Percentiles rank a stretch among this genome's conserved stretches.
Conservation (phyloP, 2,888 invertebrate genomes). For the Herminia tarsipennalis region DNA sequence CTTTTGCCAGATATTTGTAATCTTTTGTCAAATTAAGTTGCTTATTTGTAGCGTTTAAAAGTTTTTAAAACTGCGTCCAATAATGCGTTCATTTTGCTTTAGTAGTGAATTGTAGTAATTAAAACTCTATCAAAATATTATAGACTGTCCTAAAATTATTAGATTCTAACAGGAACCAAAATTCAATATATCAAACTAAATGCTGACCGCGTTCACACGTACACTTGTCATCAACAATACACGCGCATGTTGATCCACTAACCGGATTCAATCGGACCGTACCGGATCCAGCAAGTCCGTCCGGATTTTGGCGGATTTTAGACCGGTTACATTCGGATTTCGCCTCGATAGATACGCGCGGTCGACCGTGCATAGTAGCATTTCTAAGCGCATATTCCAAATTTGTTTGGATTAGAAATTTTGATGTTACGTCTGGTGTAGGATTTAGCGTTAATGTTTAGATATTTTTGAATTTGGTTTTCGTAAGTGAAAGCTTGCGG, state of each 20-base stretch:
- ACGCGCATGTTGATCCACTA: conserved; percentile 49
- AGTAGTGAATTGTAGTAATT: too few relatives aligned
- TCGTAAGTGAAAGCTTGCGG: too few relatives aligned
- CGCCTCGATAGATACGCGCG: conserved; percentile 59
- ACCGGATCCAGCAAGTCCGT: conserved; percentile 46
- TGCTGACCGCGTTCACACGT: conserved; percentile 35
- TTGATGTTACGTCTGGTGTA: conserved; percentile 16
- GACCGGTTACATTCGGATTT: conserved; percentile 58
- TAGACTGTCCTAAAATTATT: background rate
- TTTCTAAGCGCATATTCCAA: conserved; percentile 48
- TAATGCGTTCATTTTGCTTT: too few relatives aligned
- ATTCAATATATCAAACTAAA: conserved; percentile 36
- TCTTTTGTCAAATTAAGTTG: too few relatives aligned
- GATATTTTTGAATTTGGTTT: too few relatives aligned
- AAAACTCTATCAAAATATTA: background rate
- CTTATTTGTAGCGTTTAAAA: too few relatives aligned
- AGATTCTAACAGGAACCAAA: conserved; percentile 13
- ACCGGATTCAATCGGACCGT: conserved; percentile 49
- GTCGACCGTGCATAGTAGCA: conserved; percentile 51
- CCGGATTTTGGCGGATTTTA: conserved; percentile 54
- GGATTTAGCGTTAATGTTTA: conserved; percentile 27
- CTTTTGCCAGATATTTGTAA: too few relatives aligned
- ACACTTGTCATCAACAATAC: conserved; percentile 36
- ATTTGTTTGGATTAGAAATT: conserved; percentile 37
- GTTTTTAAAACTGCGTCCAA: too few relatives aligned